phyloP scores from a whole-genome alignment of 2,797 vertebrate species.

The Atherinosoma microstoma region DNA sequence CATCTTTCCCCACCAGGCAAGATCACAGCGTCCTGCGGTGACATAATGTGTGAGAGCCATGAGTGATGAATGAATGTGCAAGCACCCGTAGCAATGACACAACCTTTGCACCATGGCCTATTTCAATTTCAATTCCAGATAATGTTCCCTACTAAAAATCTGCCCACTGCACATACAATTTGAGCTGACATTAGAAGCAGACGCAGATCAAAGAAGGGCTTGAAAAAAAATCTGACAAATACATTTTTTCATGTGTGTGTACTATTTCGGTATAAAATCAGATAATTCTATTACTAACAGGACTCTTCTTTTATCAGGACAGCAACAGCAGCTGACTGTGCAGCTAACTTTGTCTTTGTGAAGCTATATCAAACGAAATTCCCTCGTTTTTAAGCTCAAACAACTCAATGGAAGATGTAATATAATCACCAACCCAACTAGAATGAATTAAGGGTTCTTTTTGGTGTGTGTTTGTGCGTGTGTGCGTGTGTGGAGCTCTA shows the following conservation, averaged over 20 bases:
- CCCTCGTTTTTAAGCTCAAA: not conserved
- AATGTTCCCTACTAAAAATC: conserved; percentile 25
- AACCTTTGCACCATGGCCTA: conserved; percentile 28
- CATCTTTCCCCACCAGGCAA: conserved; percentile 42
- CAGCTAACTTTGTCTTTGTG: not conserved
- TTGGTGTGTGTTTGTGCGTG: not conserved
- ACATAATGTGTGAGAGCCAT: conserved; percentile 51
- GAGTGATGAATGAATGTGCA: conserved; percentile 60
- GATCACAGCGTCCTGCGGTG: conserved; percentile 54
- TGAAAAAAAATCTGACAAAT: conserved; percentile 25
- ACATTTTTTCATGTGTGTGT: not conserved
- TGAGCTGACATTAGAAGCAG: conserved; percentile 21
- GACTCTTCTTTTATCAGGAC: not conserved
- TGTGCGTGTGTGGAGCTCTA: not conserved
- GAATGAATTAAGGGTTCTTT: not conserved
- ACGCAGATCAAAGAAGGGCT: conserved; percentile 15
- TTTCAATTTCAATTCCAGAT: conserved; percentile 33
- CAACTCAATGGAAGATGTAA: not conserved
- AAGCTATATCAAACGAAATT: not conserved
- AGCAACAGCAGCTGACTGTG: not conserved
- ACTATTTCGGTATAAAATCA: conserved; percentile 32
- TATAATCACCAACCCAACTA: not conserved
- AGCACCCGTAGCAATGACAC: conserved; percentile 43
- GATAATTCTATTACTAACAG: conserved; percentile 4
- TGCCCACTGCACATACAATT: conserved; percentile 13